phyloP scores from a whole-genome alignment of 35 echinoderm and acorn worm genomes.

The Eucidaris tribuloides region DNA sequence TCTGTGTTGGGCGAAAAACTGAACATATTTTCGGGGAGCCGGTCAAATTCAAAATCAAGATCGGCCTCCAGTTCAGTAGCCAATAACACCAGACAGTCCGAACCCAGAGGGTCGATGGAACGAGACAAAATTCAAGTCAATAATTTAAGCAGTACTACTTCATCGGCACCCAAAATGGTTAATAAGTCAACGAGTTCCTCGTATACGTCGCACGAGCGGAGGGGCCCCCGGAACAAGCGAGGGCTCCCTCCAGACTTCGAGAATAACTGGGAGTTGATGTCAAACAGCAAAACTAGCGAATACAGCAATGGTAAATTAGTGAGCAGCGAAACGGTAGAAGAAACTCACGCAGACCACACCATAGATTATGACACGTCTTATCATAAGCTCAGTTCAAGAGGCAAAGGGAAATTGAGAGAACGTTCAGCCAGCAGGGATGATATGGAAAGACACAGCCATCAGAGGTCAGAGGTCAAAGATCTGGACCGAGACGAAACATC shows the following conservation, averaged over 20 bases:
- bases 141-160: conserved; percentile 36
- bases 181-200: conserved; percentile 15
- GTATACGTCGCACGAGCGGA: conserved; percentile 40
- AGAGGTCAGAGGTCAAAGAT: conserved; percentile 4
- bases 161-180: conserved; percentile 17
- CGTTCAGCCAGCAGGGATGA: not conserved
- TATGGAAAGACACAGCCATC: not conserved
- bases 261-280: not conserved
- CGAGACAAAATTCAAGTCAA: conserved; percentile 52
- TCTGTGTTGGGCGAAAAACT: conserved; percentile 53
- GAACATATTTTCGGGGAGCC: conserved; percentile 28
- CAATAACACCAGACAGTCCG: conserved; percentile 41
- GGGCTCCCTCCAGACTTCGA: not conserved
- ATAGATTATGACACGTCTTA: conserved; percentile 22
- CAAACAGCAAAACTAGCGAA: not conserved
- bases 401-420: not conserved
- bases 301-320: conserved; percentile 16
- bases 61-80: not conserved
- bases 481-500: not conserved
- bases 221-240: conserved; percentile 32
- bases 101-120: conserved; percentile 32
- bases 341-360: not conserved
- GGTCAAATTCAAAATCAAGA: conserved; percentile 11
- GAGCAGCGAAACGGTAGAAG: not conserved
- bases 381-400: not conserved